A percentile compares a stretch with the other conserved stretches of the same genome.
Evolutionary conservation across 1,140 invertebrate genomes (phyloP).

Genomic region (Apolygus lucorum): DNA sequence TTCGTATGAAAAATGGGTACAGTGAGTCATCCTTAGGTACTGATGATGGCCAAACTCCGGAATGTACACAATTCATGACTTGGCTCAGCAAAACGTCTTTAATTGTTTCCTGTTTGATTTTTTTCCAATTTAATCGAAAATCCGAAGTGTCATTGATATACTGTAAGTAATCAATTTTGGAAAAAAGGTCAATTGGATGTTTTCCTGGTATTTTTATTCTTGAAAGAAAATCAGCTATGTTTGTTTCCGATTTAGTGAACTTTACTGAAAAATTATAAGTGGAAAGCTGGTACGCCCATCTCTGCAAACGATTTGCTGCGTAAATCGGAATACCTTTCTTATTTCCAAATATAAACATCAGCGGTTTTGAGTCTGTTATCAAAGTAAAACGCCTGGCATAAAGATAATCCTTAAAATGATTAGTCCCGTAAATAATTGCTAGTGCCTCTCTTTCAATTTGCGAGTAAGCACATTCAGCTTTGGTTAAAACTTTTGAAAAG

Average conservation of each 20-base stretch:
- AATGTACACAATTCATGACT: too few species aligned
- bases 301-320: conserved; percentile 25
- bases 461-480: background rate
- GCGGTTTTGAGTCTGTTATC: background rate
- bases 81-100: too few species aligned
- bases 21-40: too few species aligned
- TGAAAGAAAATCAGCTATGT: too few species aligned
- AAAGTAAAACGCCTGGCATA: background rate
- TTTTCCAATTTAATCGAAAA: too few species aligned
- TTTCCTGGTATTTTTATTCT: background rate
- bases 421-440: background rate
- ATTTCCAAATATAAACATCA: too few species aligned
- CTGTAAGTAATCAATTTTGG: background rate
- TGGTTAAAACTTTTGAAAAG: background rate
- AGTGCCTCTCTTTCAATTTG: background rate
- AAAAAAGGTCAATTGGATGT: background rate
- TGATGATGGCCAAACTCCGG: too few species aligned
- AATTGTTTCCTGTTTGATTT: too few species aligned
- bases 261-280: conserved; percentile 24
- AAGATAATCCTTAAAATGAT: background rate
- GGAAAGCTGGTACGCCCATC: conserved; percentile 24
- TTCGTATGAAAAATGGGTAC: too few species aligned
- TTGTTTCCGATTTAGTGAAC: conserved; percentile 11
- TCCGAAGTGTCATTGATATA: too few species aligned
- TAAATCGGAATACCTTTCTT: conserved; percentile 23